Evolutionary conservation across 2,113 vertebrate species (phyloP), one percentile per base, ranked within the genome.

Genomic region (Astatotilapia flaviijosephi): DNA sequence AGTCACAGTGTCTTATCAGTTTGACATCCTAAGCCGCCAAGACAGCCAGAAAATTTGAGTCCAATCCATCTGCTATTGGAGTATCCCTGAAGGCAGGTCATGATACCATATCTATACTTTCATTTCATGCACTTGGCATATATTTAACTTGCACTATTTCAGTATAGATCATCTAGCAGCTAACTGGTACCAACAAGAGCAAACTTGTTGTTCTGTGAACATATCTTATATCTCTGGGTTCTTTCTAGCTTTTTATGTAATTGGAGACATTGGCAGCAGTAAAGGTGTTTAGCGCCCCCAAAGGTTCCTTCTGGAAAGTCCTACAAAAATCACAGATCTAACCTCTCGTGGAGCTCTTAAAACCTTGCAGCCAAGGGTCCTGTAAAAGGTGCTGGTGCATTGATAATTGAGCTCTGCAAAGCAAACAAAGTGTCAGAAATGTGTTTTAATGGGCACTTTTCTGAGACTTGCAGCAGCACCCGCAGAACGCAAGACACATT

Each of bases 331-430:
- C 91, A 88, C 95, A 93, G 91, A 89, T 93, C 85, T 83, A 85
- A 90, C 90, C 80, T 91, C 84, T 90, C 82, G 45, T 87, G 88
- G 90, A 95, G 92, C 94, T 94, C 91, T 91, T 95, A 93, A 95
- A 87, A 86, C 68, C 83, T 54, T 90, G 42, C 90, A 92, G 94
- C 84, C 94, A 54, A 83, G 87, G 85, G 89, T 94, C 89, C 89
- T 80, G 91, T 95, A 95, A 96, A 95, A 95, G 92, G 95, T 96
- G 94, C 89, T 93, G 90, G 88, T 87, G 82, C 94, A 93, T 92
- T 95, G 93, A 94, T 96, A 96, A 96, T 95, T 95, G 94, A 95
- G 92, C 70, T 84, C 88, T 35, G 89, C 92, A 93, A 94, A 96
- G 94, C 91, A 95, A 96, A 96, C 90, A 91, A 73, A 87, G 84